Percentiles rank a stretch among this genome's conserved stretches.
phyloP scores from a whole-genome alignment of 2,113 vertebrate species.

The Haemorhous mexicanus region DNA sequence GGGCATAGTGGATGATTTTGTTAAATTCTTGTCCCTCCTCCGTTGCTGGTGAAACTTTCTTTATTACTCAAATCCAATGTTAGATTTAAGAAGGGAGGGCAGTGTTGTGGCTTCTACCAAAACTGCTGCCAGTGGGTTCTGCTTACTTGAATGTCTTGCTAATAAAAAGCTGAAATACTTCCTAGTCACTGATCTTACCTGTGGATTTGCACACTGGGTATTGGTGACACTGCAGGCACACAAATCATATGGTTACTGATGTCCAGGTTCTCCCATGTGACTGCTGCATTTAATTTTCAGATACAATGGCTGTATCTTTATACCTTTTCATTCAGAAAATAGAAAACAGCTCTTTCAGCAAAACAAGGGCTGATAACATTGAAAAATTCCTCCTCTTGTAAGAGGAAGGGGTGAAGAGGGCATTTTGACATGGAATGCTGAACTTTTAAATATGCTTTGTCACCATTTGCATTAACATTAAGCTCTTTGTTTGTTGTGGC shows the following conservation, averaged over 20 bases:
- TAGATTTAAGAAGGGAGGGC: not conserved
- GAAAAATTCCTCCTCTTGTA: not conserved
- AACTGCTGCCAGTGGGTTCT: not conserved
- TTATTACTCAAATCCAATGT: fast-evolving
- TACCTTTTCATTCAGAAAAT: not conserved
- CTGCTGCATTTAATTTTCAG: not conserved
- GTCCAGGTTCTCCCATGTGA: fast-evolving
- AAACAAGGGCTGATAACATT: not conserved
- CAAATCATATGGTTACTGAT: not conserved
- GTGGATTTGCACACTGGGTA: not conserved
- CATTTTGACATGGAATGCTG: not conserved
- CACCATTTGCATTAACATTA: not conserved
- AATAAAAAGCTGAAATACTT: not conserved
- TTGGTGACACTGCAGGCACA: not conserved
- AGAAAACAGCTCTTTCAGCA: not conserved
- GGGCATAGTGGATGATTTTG: not conserved
- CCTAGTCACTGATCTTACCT: not conserved
- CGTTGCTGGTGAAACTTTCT: not conserved
- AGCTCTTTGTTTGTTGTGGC: not conserved
- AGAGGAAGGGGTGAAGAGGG: not conserved
- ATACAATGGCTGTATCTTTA: not conserved
- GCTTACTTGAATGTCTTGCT: not conserved
- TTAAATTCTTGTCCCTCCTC: not conserved
- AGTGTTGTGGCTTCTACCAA: not conserved
- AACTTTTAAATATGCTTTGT: not conserved